Evolutionary conservation across 2,113 vertebrate species (phyloP), one percentile per base, ranked within the genome.

Genomic region (Sinocyclocheilus rhinocerous): DNA sequence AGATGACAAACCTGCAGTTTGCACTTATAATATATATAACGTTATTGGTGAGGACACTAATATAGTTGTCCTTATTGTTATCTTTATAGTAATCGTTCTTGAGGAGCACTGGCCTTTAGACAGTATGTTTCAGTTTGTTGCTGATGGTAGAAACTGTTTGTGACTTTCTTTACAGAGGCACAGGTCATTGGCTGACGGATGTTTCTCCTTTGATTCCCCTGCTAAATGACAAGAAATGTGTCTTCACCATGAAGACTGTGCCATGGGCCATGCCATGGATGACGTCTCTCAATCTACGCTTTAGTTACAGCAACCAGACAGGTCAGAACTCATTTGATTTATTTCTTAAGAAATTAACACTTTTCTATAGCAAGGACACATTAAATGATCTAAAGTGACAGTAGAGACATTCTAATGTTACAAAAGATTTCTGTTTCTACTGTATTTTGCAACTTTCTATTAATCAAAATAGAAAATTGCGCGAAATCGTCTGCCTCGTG

Each of bases 231-330:
- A 76, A 61, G 45, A 92, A 16, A 9, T 96, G 95, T 70, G 89
- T 89, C 24, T 91, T 96, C 76, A 94, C 92, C 29, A 94, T 96
- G 94, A 95, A 95, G 93, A 95, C 94, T 0, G 92, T 79, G 13
- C 92, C 94, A 0, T 96, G 95, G 95, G 95, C 95, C 1, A 95
- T 92, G 94, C 94, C 94, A 0, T 96, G 95, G 95, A 45, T 94
- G 15, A 86, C 81, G 8, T 94, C 95, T 59, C 93, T 96, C 67
- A 95, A 93, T 86, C 92, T 96, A 81, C 93, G 95, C 26, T 95
- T 96, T 89, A 94, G 91, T 57, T 29, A 82, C 83, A 77, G 77
- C 86, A 93, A 92, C 72, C 87, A 84, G 52, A 90, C 92, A 11
- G 91, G 92, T 93, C n/a, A 85, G 76, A 26, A 57, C 20, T 59